Evolutionary conservation across 2,797 vertebrate genomes (phyloP), one percentile per base, ranked within the genome.

Genomic region (Astyanax mexicanus): DNA sequence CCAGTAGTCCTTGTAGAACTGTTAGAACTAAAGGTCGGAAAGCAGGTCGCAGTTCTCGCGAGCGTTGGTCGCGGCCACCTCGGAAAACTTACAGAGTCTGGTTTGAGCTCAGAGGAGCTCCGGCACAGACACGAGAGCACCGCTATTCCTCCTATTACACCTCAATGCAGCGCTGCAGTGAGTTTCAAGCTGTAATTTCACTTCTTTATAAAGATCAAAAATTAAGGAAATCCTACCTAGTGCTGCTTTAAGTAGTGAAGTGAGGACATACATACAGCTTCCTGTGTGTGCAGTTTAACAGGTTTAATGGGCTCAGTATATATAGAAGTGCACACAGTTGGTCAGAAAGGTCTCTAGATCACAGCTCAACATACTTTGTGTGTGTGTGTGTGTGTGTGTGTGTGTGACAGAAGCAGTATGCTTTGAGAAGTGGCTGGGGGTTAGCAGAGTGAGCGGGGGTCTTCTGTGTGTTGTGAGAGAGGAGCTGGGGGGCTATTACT

Each of bases 401-500:
- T 35, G 67, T 40, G 35, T 13, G 66, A 32, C 37, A 25, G 60
- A 13, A 1, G 9, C 4, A 62, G 45, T 42, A 32, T 21, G n/a
- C 27, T 19, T 19, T 47, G 17, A 29, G 45, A 4, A 19, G 69
- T 45, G 23, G 13, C 42, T 45, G 21, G 62, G 65, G 23, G 40
- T 45, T 45, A 27, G 62, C n/a, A n/a, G 38, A 17, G 2, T 23
- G 40, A 10, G 40, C 38, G 44, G 40, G 62, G 38, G 45, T 65
- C 15, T 23, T 45, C 25, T 17, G n/a, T 70, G 32, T 52, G 54
- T 65, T 61, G 38, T 67, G 58, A 65, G 42, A n/a, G 32, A 7
- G 3, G 64, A 19, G n/a, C 17, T 15, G 1, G 10, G 19, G 13
- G 19, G 35, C 21, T 49, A 73, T 78, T 78, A 51, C 45, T 72